Evolutionary conservation across 2,113 vertebrate species (phyloP).

Genomic region (Zootoca vivipara): DNA sequence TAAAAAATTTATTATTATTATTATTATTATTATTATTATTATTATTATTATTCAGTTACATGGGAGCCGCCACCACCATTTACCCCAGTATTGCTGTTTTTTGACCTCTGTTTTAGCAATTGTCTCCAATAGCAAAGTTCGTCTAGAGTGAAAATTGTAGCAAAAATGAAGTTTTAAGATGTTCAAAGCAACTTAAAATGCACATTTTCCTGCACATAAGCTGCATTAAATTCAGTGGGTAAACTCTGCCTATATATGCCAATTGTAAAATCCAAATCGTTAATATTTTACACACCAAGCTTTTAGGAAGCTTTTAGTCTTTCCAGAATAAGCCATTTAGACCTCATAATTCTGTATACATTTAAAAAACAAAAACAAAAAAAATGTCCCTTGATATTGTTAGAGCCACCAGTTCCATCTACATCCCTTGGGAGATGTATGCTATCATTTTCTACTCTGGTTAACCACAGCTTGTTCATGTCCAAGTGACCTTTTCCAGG

Average conservation of each 20-base stretch:
- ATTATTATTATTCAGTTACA: too few relatives aligned
- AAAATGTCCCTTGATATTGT: conserved; percentile 7
- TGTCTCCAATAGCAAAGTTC: neutral
- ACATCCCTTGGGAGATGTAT: conserved; percentile 16
- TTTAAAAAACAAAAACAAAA: conserved; percentile 31
- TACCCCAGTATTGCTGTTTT: too few relatives aligned
- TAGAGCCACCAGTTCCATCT: conserved; percentile 9
- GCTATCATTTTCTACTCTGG: conserved; percentile 47
- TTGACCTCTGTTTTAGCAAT: neutral
- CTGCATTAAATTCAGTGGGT: too few relatives aligned
- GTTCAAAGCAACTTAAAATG: neutral
- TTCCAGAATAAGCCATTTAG: neutral
- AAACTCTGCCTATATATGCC: neutral
- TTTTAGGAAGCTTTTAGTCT: neutral
- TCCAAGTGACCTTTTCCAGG: conserved; percentile 71
- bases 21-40: too few relatives aligned
- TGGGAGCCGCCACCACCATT: too few relatives aligned
- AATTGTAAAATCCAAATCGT: neutral
- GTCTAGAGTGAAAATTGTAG: too few relatives aligned
- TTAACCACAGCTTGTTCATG: conserved; percentile 63
- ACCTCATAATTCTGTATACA: neutral
- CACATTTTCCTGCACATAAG: neutral
- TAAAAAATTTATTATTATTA: too few relatives aligned
- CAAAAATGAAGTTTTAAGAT: neutral
- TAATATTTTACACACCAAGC: neutral